These are phyloP conservation scores for Urocynchramus pylzowi DNA, from an alignment of 2,113 vertebrate species.

Conservation along the genomic window DNA sequence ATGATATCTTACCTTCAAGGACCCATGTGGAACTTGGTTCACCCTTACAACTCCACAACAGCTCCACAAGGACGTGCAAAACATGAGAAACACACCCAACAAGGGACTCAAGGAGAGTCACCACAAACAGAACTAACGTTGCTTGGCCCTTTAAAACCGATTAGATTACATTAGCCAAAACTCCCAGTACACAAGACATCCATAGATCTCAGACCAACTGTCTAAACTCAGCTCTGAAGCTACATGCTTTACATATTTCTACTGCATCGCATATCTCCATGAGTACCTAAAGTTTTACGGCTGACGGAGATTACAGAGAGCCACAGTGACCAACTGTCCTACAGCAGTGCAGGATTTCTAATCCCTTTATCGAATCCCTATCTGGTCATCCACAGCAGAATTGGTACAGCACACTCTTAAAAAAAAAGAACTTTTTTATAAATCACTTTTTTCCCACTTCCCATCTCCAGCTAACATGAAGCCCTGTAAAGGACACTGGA, in stretches of 20 bases:
- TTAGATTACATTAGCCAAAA: constrained; percentile 15
- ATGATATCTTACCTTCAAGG: background rate
- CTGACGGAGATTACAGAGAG: background rate
- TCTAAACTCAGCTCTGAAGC: constrained; percentile 47
- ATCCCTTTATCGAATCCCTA: background rate
- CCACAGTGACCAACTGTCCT: background rate
- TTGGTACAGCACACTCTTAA: accelerated
- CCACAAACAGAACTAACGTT: background rate
- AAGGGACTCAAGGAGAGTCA: background rate
- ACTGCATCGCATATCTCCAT: constrained; percentile 42
- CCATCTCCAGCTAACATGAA: background rate
- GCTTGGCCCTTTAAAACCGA: constrained; percentile 17
- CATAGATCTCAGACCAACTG: constrained; percentile 50
- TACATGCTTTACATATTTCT: constrained; percentile 63
- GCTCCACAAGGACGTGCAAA: background rate
- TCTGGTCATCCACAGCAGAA: background rate
- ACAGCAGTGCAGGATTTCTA: background rate
- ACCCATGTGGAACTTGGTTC: background rate
- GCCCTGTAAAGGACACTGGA: background rate
- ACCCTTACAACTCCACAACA: background rate
- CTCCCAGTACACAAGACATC: constrained; percentile 33
- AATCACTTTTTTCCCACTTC: background rate
- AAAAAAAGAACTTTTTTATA: background rate
- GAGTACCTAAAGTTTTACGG: constrained; percentile 28
- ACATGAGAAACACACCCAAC: background rate